phyloP scores from a whole-genome alignment of 2,888 invertebrate species.

The Archips xylosteana region DNA sequence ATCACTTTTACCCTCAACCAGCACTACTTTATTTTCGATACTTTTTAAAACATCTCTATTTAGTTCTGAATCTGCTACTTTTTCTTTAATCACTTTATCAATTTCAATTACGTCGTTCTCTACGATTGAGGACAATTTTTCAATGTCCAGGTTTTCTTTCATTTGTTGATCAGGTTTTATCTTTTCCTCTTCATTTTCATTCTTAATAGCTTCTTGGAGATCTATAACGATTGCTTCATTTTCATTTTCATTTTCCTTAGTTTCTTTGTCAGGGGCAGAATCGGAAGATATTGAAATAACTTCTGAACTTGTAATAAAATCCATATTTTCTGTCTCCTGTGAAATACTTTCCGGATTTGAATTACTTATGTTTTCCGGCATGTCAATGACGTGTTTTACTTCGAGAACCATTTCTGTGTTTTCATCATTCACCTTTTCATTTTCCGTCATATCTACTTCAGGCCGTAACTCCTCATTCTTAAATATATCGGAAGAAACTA shows the following conservation, averaged over 20 bases:
- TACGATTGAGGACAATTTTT: background rate
- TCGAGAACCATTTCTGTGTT: background rate
- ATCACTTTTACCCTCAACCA: background rate
- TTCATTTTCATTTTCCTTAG: background rate
- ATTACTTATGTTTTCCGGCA: background rate
- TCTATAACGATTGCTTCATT: background rate
- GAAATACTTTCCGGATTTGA: background rate
- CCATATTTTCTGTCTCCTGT: slow-evolving; percentile 2
- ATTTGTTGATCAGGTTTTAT: background rate
- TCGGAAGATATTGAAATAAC: background rate
- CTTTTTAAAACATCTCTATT: background rate
- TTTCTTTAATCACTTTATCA: background rate
- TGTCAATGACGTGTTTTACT: background rate
- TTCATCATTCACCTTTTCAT: background rate
- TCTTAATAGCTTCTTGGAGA: background rate
- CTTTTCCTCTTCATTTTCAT: background rate
- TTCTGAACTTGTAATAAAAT: slow-evolving; percentile 11
- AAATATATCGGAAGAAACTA: background rate
- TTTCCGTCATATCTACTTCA: background rate
- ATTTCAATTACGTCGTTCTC: background rate
- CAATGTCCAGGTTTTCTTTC: background rate
- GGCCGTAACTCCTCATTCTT: background rate
- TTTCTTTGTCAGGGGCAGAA: slow-evolving; percentile 19
- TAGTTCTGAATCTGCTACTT: background rate
- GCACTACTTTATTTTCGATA: background rate